These are phyloP conservation scores for Ovis canadensis DNA, from an alignment of 2,113 vertebrate genomes.

Conservation along the genomic window DNA sequence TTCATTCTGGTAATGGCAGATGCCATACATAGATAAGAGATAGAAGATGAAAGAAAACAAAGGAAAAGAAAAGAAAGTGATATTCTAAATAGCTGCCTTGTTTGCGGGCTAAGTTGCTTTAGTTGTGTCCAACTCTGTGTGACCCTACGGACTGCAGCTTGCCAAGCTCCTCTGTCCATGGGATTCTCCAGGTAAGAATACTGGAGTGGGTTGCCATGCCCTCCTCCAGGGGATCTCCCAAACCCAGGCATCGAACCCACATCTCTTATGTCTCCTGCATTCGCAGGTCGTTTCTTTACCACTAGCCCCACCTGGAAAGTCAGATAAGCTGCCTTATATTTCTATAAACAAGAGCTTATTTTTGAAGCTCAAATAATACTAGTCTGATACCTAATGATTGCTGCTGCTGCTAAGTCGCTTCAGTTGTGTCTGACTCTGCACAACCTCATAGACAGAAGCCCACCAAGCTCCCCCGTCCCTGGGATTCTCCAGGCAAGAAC, in stretches of 20 bases:
- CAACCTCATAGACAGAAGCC: too few relatives aligned
- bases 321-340: background rate
- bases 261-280: background rate
- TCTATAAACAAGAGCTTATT: background rate
- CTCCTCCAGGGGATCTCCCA: background rate
- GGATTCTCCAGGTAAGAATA: background rate
- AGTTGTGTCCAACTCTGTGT: background rate
- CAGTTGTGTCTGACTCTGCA: too few relatives aligned
- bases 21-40: background rate
- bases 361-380: background rate
- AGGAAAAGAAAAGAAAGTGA: background rate
- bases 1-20: conserved; percentile 1
- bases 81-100: background rate
- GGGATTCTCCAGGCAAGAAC: too few relatives aligned
- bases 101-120: background rate
- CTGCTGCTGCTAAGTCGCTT: too few relatives aligned
- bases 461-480: too few relatives aligned
- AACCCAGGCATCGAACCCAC: background rate
- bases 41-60: background rate
- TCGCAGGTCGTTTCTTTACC: background rate
- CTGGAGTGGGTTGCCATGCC: background rate
- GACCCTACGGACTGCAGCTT: background rate
- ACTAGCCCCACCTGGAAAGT: background rate
- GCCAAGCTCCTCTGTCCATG: background rate
- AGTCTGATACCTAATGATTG: background rate